Evolutionary conservation across 2,797 vertebrate genomes (phyloP), one percentile per base, ranked within the genome.

Genomic region (Arvicola amphibius): DNA sequence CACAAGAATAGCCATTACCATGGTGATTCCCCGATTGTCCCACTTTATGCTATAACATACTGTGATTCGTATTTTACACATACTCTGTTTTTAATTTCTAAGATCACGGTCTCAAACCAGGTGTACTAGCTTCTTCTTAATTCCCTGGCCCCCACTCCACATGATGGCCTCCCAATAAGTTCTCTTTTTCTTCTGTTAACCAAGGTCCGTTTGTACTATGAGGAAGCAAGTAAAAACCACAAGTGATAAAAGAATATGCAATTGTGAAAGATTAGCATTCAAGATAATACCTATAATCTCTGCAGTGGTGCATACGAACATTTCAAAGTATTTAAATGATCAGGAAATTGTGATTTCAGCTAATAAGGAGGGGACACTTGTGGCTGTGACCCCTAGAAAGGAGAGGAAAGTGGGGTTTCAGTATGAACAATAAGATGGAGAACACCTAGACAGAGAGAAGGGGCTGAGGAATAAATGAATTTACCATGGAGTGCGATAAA

Each of bases 211-310:
- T 14, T 74, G 56, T 91, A 34, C 37, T 43, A 48, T 23, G 81
- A 88, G 27, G 0, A 83, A 86, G 43, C 6, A 81, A 76, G 13
- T 43, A 88, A 76, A 63, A 90, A 34, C 3, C 0, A 16, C 32
- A 76, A 71, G 29, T 51, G 27, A 86, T 34, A 46, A 12, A 61
- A 34, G 73, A 94, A 83, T 46, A 79, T 27, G 8, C 27, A 27
- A 83, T 71, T 79, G 40, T 73, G 46, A 84, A 95, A 87, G 1
- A 37, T 90, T 92, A 73, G 25, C 93, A 90, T 63, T 34, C 19
- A 65, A 91, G 43, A 65, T 83, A 92, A 59, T 1, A 43, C 7
- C 27, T 16, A 1, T 11, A 63, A 73, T 65, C 94, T 10, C 67
- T 40, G 23, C 40, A 88, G 13, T 23, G 13, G 48, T 51, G 12